These are phyloP conservation scores for Belgica antarctica DNA, from an alignment of 2,888 invertebrate species.

Conservation along the genomic window DNA sequence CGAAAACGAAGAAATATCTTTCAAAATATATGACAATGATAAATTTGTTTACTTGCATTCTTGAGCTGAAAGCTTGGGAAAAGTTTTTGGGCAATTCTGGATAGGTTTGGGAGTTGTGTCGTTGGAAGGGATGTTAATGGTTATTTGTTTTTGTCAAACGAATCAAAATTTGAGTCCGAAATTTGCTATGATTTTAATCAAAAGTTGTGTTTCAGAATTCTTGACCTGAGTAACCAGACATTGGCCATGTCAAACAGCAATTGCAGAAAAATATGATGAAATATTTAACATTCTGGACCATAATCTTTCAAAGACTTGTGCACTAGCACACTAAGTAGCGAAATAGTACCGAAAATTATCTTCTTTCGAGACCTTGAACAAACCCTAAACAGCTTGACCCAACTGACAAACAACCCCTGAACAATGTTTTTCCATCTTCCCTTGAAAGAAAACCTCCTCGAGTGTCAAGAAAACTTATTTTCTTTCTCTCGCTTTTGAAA, in stretches of 20 bases:
- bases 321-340: not conserved
- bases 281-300: no score
- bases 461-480: slow-evolving; percentile 9
- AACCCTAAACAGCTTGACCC: not conserved
- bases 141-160: no score
- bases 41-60: slow-evolving; percentile 44
- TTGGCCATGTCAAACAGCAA: no score
- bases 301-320: no score
- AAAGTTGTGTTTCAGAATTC: no score
- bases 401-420: not conserved
- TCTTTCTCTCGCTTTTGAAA: not conserved
- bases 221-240: no score
- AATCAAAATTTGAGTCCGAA: no score
- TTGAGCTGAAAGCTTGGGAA: not conserved
- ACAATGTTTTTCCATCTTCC: not conserved
- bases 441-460: not conserved
- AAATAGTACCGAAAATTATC: not conserved
- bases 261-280: no score
- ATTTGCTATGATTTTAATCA: no score
- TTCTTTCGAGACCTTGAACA: not conserved
- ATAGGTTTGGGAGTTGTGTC: no score
- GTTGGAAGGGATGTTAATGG: no score
- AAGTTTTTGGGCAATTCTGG: no score
- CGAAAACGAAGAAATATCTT: slow-evolving; percentile 15
- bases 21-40: slow-evolving; percentile 43